These are phyloP conservation scores for Drosophila chauvacae DNA, from an alignment of 1,140 invertebrate genomes.

Conservation along the genomic window DNA sequence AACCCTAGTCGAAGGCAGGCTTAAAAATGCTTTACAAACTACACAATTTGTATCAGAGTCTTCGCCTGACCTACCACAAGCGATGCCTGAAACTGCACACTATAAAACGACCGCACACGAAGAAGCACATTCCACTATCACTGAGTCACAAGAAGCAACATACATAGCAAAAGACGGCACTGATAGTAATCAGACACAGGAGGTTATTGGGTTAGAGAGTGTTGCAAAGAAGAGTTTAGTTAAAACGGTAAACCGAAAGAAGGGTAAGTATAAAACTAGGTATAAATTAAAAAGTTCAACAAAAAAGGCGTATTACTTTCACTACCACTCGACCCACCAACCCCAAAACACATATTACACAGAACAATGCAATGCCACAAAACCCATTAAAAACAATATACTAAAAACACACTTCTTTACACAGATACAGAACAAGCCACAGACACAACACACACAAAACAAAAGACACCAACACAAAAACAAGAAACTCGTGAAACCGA, in stretches of 20 bases:
- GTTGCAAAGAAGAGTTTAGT: slow-evolving; percentile 35
- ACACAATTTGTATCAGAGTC: slow-evolving; percentile 29
- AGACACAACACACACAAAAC: slow-evolving; percentile 85
- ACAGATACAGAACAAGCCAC: slow-evolving; percentile 85
- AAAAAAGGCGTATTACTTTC: slow-evolving; percentile 80
- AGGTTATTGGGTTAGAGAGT: slow-evolving; percentile 20
- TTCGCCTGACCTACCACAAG: slow-evolving; percentile 9
- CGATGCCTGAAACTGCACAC: slow-evolving; percentile 36
- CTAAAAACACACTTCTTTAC: slow-evolving; percentile 77
- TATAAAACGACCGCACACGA: slow-evolving; percentile 16
- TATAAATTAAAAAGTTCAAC: slow-evolving; percentile 49
- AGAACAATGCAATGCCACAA: slow-evolving; percentile 60
- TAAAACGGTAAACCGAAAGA: slow-evolving; percentile 50
- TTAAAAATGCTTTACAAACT: slow-evolving; percentile 41
- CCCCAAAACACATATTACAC: slow-evolving; percentile 82
- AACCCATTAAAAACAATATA: slow-evolving; percentile 49
- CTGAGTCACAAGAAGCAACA: slow-evolving; percentile 27
- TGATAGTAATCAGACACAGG: slow-evolving; percentile 14
- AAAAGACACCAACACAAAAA: slow-evolving; percentile 82
- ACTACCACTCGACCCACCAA: slow-evolving; percentile 47
- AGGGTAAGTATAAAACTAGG: slow-evolving; percentile 64
- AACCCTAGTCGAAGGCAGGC: slow-evolving; percentile 4
- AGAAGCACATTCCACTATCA: slow-evolving; percentile 26
- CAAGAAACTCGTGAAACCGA: slow-evolving; percentile 81
- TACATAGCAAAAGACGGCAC: slow-evolving; percentile 34